Conservation (phyloP, 2,797 vertebrate genomes). For the Molothrus aeneus region DNA sequence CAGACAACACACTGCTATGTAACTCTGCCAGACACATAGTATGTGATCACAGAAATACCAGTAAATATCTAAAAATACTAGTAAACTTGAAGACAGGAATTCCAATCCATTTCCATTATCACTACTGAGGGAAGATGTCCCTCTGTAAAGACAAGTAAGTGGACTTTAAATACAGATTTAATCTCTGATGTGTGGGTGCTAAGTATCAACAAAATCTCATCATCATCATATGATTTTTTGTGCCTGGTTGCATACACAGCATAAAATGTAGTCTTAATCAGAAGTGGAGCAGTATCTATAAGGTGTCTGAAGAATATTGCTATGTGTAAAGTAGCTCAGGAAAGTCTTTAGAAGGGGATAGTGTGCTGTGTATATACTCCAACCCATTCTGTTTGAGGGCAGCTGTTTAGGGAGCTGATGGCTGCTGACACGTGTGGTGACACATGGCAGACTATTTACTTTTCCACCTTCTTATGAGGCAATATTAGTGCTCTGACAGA, state of each 20-base stretch:
- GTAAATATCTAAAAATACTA: background rate
- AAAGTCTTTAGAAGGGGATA: background rate
- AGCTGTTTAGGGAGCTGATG: background rate
- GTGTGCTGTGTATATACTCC: background rate
- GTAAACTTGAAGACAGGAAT: background rate
- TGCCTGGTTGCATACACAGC: accelerated
- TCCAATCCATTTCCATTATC: background rate
- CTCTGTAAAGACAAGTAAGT: background rate
- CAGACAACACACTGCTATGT: background rate
- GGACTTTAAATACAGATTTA: background rate
- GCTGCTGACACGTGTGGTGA: background rate
- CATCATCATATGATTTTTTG: background rate
- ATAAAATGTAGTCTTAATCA: background rate
- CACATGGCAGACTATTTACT: background rate
- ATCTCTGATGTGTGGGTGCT: background rate
- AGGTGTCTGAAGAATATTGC: background rate
- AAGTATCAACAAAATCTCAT: background rate
- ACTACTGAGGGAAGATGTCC: background rate
- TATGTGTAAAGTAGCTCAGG: background rate
- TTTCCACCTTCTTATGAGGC: background rate
- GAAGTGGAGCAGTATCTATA: background rate
- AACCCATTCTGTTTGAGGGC: background rate
- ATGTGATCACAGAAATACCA: background rate
- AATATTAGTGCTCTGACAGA: background rate
- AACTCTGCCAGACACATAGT: background rate